A percentile compares a stretch with the other conserved stretches of the same genome.
These are phyloP conservation scores for Xylocopa sonorina DNA, from an alignment of 1,140 invertebrate species.

Conservation along the genomic window DNA sequence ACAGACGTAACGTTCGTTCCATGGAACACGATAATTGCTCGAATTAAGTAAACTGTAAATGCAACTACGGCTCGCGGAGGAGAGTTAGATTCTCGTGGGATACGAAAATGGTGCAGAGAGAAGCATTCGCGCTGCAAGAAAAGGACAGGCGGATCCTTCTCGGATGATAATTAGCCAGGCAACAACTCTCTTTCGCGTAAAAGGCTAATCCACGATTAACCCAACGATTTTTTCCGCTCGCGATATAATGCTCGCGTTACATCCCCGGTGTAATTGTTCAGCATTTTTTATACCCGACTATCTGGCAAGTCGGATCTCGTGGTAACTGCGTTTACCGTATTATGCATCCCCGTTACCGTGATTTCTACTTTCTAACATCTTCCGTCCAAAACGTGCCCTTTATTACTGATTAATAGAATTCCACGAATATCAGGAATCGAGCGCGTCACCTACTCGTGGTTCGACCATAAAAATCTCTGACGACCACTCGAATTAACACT, in stretches of 20 bases:
- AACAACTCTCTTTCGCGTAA: slow-evolving; percentile 46
- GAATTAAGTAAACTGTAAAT: slow-evolving; percentile 49
- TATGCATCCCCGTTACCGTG: neutral
- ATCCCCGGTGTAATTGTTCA: slow-evolving; percentile 31
- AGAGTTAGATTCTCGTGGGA: slow-evolving; percentile 1
- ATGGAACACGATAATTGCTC: slow-evolving; percentile 35
- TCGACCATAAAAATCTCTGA: no score
- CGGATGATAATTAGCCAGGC: slow-evolving; percentile 39
- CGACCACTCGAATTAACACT: no score
- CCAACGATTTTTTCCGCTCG: slow-evolving; percentile 9
- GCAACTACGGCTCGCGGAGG: neutral
- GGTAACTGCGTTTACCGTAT: no score
- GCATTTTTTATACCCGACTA: slow-evolving; percentile 10
- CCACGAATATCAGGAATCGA: neutral
- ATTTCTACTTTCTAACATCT: slow-evolving; percentile 34
- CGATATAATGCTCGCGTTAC: neutral
- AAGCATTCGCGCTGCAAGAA: slow-evolving; percentile 30
- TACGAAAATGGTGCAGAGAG: slow-evolving; percentile 31
- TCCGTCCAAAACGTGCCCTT: neutral
- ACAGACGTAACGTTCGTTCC: slow-evolving; percentile 29
- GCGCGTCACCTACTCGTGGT: no score
- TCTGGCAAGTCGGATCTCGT: slow-evolving; percentile 34
- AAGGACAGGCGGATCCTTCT: slow-evolving; percentile 33
- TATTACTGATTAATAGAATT: neutral
- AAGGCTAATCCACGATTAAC: slow-evolving; percentile 54